Evolutionary conservation across 2,888 invertebrate species (phyloP).

Genomic region (Ectemnius continuus): DNA sequence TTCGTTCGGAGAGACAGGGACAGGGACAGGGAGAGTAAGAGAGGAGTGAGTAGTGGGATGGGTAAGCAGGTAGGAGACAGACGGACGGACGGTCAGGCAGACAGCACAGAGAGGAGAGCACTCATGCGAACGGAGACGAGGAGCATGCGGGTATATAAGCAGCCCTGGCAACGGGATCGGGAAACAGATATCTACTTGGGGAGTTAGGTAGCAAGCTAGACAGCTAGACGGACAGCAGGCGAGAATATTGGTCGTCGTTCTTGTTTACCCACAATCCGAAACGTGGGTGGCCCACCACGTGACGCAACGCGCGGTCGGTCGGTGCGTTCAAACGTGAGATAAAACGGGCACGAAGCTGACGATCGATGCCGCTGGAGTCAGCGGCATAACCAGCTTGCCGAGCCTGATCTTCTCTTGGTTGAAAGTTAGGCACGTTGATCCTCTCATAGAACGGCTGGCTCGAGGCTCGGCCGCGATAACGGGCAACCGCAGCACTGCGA

Average conservation of each 20-base stretch:
- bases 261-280: slow-evolving; percentile 78
- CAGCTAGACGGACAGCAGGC: neutral
- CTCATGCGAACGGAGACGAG: neutral
- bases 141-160: neutral
- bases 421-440: neutral
- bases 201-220: neutral
- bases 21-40: neutral
- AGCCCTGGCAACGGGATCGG: neutral
- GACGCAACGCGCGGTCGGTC: slow-evolving; percentile 53
- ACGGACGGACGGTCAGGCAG: too few relatives aligned
- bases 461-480: slow-evolving; percentile 2
- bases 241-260: slow-evolving; percentile 26
- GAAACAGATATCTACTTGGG: slow-evolving; percentile 18
- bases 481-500: slow-evolving; percentile 1
- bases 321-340: slow-evolving; percentile 37
- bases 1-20: neutral
- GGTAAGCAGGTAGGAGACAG: too few relatives aligned
- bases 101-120: neutral
- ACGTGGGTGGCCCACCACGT: slow-evolving; percentile 77
- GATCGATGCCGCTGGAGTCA: neutral
- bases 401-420: neutral
- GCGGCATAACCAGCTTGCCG: neutral
- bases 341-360: neutral
- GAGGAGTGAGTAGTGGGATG: too few relatives aligned
- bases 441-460: neutral